Evolutionary conservation across 2,113 vertebrate species (phyloP).

Genomic region (Siniperca knerii): DNA sequence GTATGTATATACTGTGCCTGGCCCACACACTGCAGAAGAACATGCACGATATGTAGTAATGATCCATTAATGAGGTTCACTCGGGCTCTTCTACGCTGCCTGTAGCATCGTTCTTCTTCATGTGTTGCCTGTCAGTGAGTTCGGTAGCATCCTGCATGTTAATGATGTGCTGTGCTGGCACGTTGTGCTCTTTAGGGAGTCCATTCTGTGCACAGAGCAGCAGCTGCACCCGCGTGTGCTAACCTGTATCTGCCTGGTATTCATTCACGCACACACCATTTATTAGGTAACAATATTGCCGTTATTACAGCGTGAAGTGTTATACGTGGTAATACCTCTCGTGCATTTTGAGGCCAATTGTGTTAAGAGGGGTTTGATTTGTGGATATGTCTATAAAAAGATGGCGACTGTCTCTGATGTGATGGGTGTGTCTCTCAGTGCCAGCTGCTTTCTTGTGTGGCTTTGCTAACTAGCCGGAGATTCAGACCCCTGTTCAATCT

Average conservation of each 20-base stretch:
- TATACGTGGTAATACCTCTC: background rate
- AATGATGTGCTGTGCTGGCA: slow-evolving; percentile 70
- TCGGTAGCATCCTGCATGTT: slow-evolving; percentile 62
- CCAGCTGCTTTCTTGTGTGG: slow-evolving; percentile 45
- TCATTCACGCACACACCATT: slow-evolving; percentile 12
- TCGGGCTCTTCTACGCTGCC: background rate
- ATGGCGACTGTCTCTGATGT: slow-evolving; percentile 39
- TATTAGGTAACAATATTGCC: slow-evolving; percentile 29
- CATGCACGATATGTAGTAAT: background rate
- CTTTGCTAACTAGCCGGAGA: slow-evolving; percentile 19
- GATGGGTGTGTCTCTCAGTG: slow-evolving; percentile 62
- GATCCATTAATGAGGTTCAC: background rate
- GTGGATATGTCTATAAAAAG: slow-evolving; percentile 17
- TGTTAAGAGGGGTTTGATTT: slow-evolving; percentile 1
- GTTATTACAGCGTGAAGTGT: slow-evolving; percentile 23
- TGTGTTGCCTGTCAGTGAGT: slow-evolving; percentile 49
- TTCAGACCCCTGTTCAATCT: slow-evolving; percentile 15
- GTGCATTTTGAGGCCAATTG: slow-evolving; percentile 25
- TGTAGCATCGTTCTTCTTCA: slow-evolving; percentile 16
- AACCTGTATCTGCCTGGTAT: slow-evolving; percentile 58
- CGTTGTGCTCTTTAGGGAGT: slow-evolving; percentile 66
- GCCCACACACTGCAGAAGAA: background rate
- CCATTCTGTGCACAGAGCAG: slow-evolving; percentile 43
- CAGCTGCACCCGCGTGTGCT: slow-evolving; percentile 51
- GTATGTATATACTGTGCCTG: background rate